Evolutionary conservation across 64 coral and sea anemone genomes (phyloP), one percentile per base, ranked within the genome.

Genomic region (Montipora capricornis): DNA sequence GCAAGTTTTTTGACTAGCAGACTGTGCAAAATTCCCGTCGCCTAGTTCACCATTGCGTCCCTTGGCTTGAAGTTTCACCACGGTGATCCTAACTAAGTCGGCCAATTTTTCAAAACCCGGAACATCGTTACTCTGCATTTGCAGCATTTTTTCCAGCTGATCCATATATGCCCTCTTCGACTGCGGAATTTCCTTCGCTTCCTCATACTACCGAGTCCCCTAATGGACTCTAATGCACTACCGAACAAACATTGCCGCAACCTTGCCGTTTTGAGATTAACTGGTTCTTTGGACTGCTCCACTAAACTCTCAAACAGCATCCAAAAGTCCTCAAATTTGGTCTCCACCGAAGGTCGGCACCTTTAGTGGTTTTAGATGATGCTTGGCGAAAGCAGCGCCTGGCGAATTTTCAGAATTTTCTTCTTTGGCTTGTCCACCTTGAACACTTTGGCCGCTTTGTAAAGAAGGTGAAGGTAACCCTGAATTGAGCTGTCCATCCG

Each of bases 291-390:
- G 29, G 48, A 58, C 11, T n/a, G 20, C 52, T 89, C 93, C 48
- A 89, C 79, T 22, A 94, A 57, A 66, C 87, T 89, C 66, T 73
- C 29, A 60, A 89, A 94, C 11, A 94, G 49, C 8, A 44, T 51
- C 93, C 93, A 83, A 68, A 50, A 94, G 10, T 94, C 87, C 79
- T 89, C 87, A 68, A 94, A 94, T 26, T 89, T 82, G 5, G 85
- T 58, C 60, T 26, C 84, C 92, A 68, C 78, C 60, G 74, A 80
- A 94, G 5, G 77, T 53, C 49, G 84, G 84, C 51, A 88, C 75
- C 78, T 89, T 59, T 20, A 77, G 22, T 79, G 48, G 87, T 48
- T 57, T 4, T 11, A 20, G 12, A 26, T 4, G 49, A 44, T 52
- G 47, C 0, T 67, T 20, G 46, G 45, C 26, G 37, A 13, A 76